Base-by-base conservation (phyloP, 2,888 invertebrate species). In the Mythimna pallens region DNA sequence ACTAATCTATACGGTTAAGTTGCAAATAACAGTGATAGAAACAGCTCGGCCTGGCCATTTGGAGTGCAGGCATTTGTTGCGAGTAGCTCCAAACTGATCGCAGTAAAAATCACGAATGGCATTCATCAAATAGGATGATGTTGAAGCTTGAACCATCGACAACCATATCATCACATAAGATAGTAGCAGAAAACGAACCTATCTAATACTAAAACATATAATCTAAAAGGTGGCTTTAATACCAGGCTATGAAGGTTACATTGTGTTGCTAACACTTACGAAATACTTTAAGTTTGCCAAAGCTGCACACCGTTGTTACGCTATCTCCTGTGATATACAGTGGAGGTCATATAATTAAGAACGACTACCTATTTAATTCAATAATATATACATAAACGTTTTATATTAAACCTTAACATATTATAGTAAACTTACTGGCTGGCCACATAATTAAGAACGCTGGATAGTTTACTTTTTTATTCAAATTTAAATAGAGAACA, bases 251-350 rank as follows among this genome's bases (percentile, higher is more conserved):
- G 25, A 55, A 55, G 25, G 25, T 55, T n/a, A 52, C 50, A 52
- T 52, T 52, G 50, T n/a, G n/a, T 12, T 55, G 1, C 17, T 40
- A 40, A 30, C 0, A 14, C 22, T 17, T 70, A n/a, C 36, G 4
- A 73, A 40, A 20, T 52, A 55, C 1, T 47, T 47, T 47, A 17
- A 0, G 43, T 9, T 47, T 17, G 40, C 14, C 1, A 17, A 0
- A 7, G 14, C 2, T 71, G 36, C 50, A 57, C 25, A 30, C 8
- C 8, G n/a, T 73, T n/a, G 9, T 22, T 22, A 14, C 54, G 34
- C 34, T 62, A 59, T 73, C 57, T 58, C 17, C 22, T 50, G 4
- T 64, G n/a, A 55, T 73, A 64, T 30, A 1, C 25, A 25, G 25
- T 25, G 25, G 25, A 1, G 25, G 25, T 25, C 25, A 25, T 25